Evolutionary conservation across 2,888 invertebrate species (phyloP).

Genomic region (Papilio elwesi): DNA sequence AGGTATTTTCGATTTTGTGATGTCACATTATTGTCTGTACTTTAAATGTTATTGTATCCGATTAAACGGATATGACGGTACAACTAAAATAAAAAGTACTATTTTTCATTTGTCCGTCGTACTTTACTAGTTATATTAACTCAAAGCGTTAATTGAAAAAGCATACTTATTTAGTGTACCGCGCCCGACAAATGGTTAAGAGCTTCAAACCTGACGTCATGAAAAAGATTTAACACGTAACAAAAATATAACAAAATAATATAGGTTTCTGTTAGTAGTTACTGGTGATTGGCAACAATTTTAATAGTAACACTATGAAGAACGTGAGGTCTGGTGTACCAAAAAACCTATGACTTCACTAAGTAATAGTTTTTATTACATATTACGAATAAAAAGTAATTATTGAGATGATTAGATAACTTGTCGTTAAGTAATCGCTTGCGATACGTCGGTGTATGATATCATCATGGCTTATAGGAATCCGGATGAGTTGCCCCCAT

Average conservation of each 20-base stretch:
- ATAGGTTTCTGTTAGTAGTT: not conserved
- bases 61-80: slow-evolving; percentile 17
- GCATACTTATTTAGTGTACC: no score
- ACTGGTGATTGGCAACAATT: not conserved
- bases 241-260: not conserved
- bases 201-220: not conserved
- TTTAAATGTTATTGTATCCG: not conserved
- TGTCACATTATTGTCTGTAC: not conserved
- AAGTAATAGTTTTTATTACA: slow-evolving; percentile 30
- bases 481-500: slow-evolving; percentile 77
- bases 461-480: slow-evolving; percentile 71
- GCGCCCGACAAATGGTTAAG: not conserved
- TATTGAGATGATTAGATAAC: slow-evolving; percentile 23
- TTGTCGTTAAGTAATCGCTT: slow-evolving; percentile 57
- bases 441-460: slow-evolving; percentile 71
- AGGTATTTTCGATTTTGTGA: slow-evolving; percentile 25
- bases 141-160: no score
- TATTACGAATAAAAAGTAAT: slow-evolving; percentile 25
- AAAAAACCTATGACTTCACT: slow-evolving; percentile 4
- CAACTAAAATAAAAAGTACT: not conserved
- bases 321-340: not conserved
- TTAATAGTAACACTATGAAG: not conserved
- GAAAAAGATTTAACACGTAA: not conserved
- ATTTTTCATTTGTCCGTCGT: not conserved
- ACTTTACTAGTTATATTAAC: not conserved